A percentile compares a stretch with the other conserved stretches of the same genome.
phyloP scores from a whole-genome alignment of 1,140 invertebrate species.

The Tetraneura akinire region DNA sequence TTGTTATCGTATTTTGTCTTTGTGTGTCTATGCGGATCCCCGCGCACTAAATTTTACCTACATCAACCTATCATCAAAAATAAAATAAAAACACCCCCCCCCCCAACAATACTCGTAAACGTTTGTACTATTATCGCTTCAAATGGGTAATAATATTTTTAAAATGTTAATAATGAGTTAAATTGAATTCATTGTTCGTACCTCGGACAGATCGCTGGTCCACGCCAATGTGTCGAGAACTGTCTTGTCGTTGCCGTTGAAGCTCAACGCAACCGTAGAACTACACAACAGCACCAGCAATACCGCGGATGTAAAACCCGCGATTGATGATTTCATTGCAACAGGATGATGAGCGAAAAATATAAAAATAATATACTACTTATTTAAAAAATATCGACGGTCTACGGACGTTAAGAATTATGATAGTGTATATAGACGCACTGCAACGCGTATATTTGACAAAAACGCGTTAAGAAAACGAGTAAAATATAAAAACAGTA shows the following conservation, averaged over 20 bases:
- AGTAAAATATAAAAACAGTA: too few relatives aligned
- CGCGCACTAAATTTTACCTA: not conserved
- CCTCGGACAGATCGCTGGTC: slow-evolving; percentile 25
- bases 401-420: not conserved
- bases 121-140: too few relatives aligned
- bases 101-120: too few relatives aligned
- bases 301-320: slow-evolving; percentile 3
- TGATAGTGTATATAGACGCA: too few relatives aligned
- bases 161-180: too few relatives aligned
- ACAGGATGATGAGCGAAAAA: too few relatives aligned
- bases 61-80: too few relatives aligned
- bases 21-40: not conserved
- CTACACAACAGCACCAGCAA: not conserved
- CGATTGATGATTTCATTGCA: not conserved
- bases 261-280: not conserved
- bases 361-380: not conserved
- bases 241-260: slow-evolving; percentile 29
- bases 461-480: too few relatives aligned
- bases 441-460: too few relatives aligned
- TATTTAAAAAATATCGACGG: not conserved
- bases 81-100: too few relatives aligned
- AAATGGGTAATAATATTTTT: too few relatives aligned
- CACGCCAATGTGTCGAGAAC: slow-evolving; percentile 19
- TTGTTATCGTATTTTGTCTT: too few relatives aligned
- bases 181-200: not conserved